Evolutionary conservation across 2,797 vertebrate genomes (phyloP), one percentile per base, ranked within the genome.

Genomic region (Sebastes hopkinsi): DNA sequence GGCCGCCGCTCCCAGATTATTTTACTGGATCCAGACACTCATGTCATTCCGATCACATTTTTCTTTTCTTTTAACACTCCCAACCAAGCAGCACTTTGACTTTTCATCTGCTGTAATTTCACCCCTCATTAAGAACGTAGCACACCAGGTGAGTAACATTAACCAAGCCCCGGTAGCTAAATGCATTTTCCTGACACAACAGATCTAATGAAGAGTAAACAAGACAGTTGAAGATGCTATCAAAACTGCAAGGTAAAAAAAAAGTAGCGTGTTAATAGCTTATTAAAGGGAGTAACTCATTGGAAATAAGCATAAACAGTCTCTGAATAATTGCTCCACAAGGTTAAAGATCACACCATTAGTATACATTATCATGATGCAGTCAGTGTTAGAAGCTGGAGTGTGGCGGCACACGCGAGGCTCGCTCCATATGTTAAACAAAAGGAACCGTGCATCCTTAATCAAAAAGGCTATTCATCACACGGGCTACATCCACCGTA

Each of bases 381-480:
- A 66, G 54, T 5, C 67, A 62, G 34, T 5, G 50, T 73, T 59
- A 64, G 70, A 82, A 55, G 75, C 77, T 72, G 66, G 55, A 64
- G 74, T 60, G 69, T 59, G 75, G 84, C 77, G 50, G 80, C 72
- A 81, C 78, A 75, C 81, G 67, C 70, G 25, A 59, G 42, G 66
- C 69, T 65, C 36, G 56, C 85, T 76, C 84, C 91, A 85, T 86
- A 87, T 92, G 93, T 90, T 88, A 84, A 86, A 89, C 70, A 84
- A 92, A 92, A 85, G 89, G 83, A 91, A 73, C 1, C 81, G 22
- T 74, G 84, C 92, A 88, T 90, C 77, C 67, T 89, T 92, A 87
- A 94, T 94, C 90, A 90, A 85, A 88, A 93, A 91, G 79, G 69
- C 92, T 64, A 93, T 94, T 93, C 92, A 92, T 94, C 93, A 93